Evolutionary conservation across 2,797 vertebrate species (phyloP), one percentile per base, ranked within the genome.

Genomic region (Oreortyx pictus): DNA sequence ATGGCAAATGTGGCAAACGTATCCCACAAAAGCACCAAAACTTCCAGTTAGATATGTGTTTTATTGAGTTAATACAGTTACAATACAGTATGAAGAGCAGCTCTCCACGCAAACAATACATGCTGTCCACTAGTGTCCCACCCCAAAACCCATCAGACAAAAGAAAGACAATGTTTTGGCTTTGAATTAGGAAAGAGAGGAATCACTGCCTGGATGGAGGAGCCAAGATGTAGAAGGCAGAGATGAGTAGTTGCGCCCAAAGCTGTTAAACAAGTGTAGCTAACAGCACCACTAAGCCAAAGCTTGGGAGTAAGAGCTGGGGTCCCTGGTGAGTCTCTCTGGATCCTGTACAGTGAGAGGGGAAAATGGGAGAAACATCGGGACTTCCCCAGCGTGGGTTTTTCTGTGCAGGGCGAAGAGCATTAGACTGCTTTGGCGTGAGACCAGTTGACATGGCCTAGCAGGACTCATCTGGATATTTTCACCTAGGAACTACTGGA

Each of bases 31-130:
- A 54, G 41, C 24, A 88, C 68, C 54, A 54, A 44, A 79, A 27
- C 43, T 64, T 90, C 54, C 44, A 64, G 3, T 83, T 35, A 81
- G 25, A 86, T 41, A 49, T 2, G 4, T 78, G 14, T 71, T 96
- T 96, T 96, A 96, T 95, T 97, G 67, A 47, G 61, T 84, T 88
- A 62, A 94, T 56, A 50, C 47, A 43, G 23, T 64, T 74, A 92
- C 86, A 94, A 71, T 35, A 76, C 62, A 64, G 31, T 44, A 90
- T 31, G 46, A 71, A 88, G 76, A 83, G 41, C 75, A 81, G 11
- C 37, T 82, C 77, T 68, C 47, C 67, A 62, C 46, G 27, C 49
- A 76, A 84, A 88, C 70, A 74, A 46, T 35, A 44, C 47, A 35
- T 20, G 47, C 50, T 82, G 72, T 54, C 56, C 60, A 23, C 1